Evolutionary conservation across 2,888 invertebrate genomes (phyloP).

Genomic region (Pheosia tremula): DNA sequence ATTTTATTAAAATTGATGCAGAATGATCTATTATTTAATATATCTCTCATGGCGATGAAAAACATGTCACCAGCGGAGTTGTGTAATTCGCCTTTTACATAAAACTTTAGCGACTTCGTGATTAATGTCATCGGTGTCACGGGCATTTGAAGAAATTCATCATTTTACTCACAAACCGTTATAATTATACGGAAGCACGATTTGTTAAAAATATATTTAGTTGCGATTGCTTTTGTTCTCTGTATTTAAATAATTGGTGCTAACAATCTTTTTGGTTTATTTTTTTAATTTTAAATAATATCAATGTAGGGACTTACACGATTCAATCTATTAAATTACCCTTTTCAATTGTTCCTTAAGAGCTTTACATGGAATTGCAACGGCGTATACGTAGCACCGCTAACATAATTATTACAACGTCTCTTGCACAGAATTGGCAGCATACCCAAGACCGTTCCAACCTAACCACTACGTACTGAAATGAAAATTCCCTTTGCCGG

Average conservation of each 20-base stretch:
- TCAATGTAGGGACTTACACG: too few species aligned
- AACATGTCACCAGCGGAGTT: background rate
- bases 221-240: background rate
- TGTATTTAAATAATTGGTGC: background rate
- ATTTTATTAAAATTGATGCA: too few species aligned
- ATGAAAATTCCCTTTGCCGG: background rate
- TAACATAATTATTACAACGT: background rate
- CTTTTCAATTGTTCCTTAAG: too few species aligned
- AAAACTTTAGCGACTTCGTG: constrained; percentile 3
- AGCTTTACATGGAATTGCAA: too few species aligned
- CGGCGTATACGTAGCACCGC: too few species aligned
- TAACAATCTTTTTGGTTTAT: background rate
- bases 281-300: too few species aligned
- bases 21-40: too few species aligned
- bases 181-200: background rate
- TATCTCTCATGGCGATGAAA: too few species aligned
- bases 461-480: background rate
- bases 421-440: background rate
- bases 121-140: constrained; percentile 3
- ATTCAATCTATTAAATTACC: too few species aligned
- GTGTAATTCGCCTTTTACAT: background rate
- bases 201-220: background rate
- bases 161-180: constrained; percentile 2
- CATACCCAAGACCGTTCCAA: background rate
- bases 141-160: constrained; percentile 5